Evolutionary conservation across 1,140 invertebrate genomes (phyloP), one percentile per base, ranked within the genome.

Genomic region (Chrysopa pallens): DNA sequence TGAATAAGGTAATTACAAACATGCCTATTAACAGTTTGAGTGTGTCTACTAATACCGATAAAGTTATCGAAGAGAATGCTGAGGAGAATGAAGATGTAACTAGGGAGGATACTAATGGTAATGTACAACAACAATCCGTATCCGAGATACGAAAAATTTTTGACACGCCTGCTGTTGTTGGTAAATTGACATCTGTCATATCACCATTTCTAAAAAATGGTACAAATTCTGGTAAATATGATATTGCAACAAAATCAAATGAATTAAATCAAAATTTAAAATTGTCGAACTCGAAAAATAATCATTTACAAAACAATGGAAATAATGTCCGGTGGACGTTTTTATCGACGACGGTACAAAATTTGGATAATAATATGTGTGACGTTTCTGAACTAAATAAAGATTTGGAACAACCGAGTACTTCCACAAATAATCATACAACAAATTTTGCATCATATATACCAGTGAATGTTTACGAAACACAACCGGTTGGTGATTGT

Each of bases 401-500:
- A 38, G 23, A 29, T 35, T n/a, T 33, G 29, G 12, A 33, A 7
- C n/a, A 23, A 6, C 8, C 14, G 29, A 42, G 36, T 12, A 14
- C 29, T 14, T 36, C 14, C 1, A 23, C 55, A 12, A 57, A 60
- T 9, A 66, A 66, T 46, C 63, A 67, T 36, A 65, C 63, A 1
- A 64, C 64, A 27, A 67, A 72, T 50, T 72, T 70, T 46, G 68
- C 70, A 40, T 71, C 68, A 5, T 73, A 69, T 48, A 73, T 73
- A 49, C 67, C 69, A 45, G 62, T 67, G 31, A 56, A 54, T 36
- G 48, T 53, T 43, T 46, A 46, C 37, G 42, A 48, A 14, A 47
- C 48, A 27, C 47, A 46, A 17, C 51, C 13, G 41, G 17, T 12
- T 12, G 29, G 31, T 8, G 44, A 46, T 11, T 23, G 17, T 23